Conservation (phyloP, 1,140 invertebrate species). For the Chrysomallon squamiferum region DNA sequence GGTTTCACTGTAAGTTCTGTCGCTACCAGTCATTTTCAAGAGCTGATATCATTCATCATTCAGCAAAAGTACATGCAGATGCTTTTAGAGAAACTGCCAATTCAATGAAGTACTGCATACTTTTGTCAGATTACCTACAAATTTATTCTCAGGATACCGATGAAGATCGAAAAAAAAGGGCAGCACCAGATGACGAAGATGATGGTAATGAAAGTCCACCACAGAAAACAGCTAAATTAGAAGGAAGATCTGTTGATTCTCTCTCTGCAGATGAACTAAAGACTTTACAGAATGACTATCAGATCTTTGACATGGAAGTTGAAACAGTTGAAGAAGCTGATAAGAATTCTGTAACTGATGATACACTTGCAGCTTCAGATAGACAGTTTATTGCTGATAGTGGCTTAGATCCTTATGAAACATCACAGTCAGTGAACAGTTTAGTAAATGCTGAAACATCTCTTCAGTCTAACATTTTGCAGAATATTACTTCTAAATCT, state of each 20-base stretch:
- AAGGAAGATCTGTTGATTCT: slow-evolving; percentile 16
- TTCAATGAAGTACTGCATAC: slow-evolving; percentile 43
- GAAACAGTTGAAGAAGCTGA: slow-evolving; percentile 36
- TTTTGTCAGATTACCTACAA: slow-evolving; percentile 41
- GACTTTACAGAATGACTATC: slow-evolving; percentile 21
- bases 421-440: neutral
- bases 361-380: neutral
- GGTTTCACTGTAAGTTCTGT: slow-evolving; percentile 53
- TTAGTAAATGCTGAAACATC: neutral
- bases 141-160: slow-evolving; percentile 9
- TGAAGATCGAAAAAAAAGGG: slow-evolving; percentile 21
- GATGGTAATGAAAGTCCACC: slow-evolving; percentile 5
- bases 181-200: slow-evolving; percentile 14
- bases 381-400: neutral
- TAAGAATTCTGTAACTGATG: slow-evolving; percentile 9
- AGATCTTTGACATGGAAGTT: slow-evolving; percentile 41
- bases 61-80: slow-evolving; percentile 32
- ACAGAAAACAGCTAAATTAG: slow-evolving; percentile 10
- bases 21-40: slow-evolving; percentile 52
- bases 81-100: slow-evolving; percentile 33
- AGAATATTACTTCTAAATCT: neutral
- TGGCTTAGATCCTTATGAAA: neutral
- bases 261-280: neutral
- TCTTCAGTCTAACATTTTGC: neutral
- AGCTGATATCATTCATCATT: slow-evolving; percentile 48